Evolutionary conservation across 2,797 vertebrate species (phyloP), one percentile per base, ranked within the genome.

Genomic region (Dicrostonyx torquatus): DNA sequence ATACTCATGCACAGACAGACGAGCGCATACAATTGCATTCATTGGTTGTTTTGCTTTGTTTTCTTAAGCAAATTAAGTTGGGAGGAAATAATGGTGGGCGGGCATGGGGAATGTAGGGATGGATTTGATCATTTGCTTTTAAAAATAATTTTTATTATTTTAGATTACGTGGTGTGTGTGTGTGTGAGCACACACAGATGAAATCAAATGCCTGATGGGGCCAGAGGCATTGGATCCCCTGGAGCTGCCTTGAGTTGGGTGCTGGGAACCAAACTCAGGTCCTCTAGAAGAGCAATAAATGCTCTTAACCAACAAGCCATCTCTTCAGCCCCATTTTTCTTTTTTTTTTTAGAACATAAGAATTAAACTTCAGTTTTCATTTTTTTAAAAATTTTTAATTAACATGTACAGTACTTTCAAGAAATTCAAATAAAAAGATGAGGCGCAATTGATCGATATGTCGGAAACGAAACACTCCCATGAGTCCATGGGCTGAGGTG

Each of bases 381-480:
- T 26, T 26, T 26, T 9, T 26, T 62, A 29, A 26, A 64, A n/a
- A 68, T 68, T 45, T 72, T 26, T 43, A 45, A 43, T 13, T 45
- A 14, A 91, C 58, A 70, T 31, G 22, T 34, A n/a, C 0, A n/a
- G 50, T 13, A 50, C 43, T 12, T 24, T 70, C 43, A 87, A 75
- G 58, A 88, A 90, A 82, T 66, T 26, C 10, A 80, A 82, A 55
- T 86, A 76, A 66, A 60, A 95, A 82, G 5, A 87, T 48, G n/a
- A 85, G 85, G 89, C 80, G 37, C 93, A 89, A 94, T 50, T 70
- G 26, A 1, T 43, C 37, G 37, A 45, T 26, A 26, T 66, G 89
- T 89, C 50, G 72, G 64, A 82, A 86, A 94, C 88, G 64, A 84
- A 84, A 75, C 24, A 18, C 37, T 82, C 70, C 58, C 26, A 1